Percentiles rank a stretch among this genome's conserved stretches.
Evolutionary conservation across 1,140 invertebrate species (phyloP).

Genomic region (Lepidostoma basale): DNA sequence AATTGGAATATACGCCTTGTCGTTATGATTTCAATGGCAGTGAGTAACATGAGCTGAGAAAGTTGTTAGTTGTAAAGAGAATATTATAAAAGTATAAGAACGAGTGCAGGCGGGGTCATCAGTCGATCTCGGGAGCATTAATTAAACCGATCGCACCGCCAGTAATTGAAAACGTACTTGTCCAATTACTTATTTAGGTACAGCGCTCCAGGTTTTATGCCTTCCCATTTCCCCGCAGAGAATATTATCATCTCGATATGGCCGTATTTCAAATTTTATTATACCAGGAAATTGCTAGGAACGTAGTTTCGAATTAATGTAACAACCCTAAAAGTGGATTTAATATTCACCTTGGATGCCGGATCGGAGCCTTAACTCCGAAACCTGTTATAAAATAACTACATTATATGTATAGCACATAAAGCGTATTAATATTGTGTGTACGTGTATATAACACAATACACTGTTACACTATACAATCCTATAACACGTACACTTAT

Average conservation of each 20-base stretch:
- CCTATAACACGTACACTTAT: too few species aligned
- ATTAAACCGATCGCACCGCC: background rate
- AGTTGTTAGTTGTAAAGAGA: background rate
- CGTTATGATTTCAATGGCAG: background rate
- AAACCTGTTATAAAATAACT: background rate
- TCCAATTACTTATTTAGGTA: background rate
- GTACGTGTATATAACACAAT: too few species aligned
- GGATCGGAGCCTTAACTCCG: background rate
- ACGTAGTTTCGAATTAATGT: constrained; percentile 28
- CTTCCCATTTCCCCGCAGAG: background rate
- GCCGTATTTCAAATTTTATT: constrained; percentile 27
- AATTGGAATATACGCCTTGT: background rate
- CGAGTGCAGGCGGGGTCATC: too few species aligned
- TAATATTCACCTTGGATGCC: constrained; percentile 12
- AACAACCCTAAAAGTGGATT: constrained; percentile 21
- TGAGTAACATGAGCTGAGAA: background rate
- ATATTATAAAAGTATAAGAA: background rate
- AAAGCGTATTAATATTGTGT: too few species aligned
- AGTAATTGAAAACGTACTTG: background rate
- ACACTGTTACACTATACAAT: too few species aligned
- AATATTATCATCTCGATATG: constrained; percentile 13
- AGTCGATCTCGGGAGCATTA: background rate
- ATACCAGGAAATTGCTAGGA: constrained; percentile 18
- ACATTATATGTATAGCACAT: too few species aligned
- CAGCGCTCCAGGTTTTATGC: background rate